Evolutionary conservation across 2,113 vertebrate genomes (phyloP), one percentile per base, ranked within the genome.

Genomic region (Misgurnus anguillicaudatus): DNA sequence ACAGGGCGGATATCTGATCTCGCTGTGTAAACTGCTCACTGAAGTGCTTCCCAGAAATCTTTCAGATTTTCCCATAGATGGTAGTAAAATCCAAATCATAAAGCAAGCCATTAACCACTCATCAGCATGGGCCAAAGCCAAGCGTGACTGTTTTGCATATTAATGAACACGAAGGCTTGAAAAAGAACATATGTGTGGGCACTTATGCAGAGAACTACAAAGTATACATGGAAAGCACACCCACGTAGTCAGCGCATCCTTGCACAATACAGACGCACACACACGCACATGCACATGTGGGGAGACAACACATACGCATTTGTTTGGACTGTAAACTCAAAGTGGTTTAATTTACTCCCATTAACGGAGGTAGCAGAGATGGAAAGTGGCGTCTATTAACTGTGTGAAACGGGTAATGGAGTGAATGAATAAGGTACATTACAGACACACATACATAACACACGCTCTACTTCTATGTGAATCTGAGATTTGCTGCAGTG

Each of bases 111-210:
- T 90, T 90, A 90, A 87, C 81, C 82, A 80, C 83, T 87, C 84
- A 84, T 90, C 87, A 89, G 82, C 68, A 79, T 82, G 82, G 75
- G 81, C 85, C 80, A 67, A 79, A 78, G 83, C 85, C 82, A 79
- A n/a, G 77, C 72, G 3, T 24, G 82, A 72, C 83, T 82, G 79
- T 89, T 92, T 88, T 90, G 77, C 87, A 89, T 92, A 89, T 90
- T 89, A 86, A 91, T 91, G 85, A 86, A 77, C 47, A 84, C 39
- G 14, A 63, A 42, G 38, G 39, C 19, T 58, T 66, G 39, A 67
- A 19, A 70, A 76, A 8, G 64, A 75, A 79, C 58, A 64, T 65
- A 63, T 75, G 57, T 48, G 6, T 24, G 73, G 5, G 47, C 47
- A 47, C 48, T 53, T 74, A 75, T 68, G 74, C 36, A 36, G 55